These are phyloP conservation scores for Megalurothrips usitatus DNA, from an alignment of 2,888 invertebrate species.

Conservation along the genomic window DNA sequence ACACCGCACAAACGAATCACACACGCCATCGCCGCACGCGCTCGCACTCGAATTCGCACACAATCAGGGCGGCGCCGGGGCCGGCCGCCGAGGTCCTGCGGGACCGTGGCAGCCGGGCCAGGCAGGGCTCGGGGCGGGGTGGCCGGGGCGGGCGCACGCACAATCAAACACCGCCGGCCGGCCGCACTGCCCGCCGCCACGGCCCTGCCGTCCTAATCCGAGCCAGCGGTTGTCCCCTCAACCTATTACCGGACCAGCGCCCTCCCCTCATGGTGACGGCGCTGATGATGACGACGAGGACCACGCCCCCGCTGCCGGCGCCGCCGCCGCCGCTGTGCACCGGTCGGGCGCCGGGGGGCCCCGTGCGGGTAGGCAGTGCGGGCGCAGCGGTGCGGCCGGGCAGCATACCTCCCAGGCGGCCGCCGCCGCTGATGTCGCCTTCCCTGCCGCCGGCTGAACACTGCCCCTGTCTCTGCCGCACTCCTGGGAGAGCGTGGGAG, in stretches of 20 bases:
- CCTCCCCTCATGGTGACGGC: background rate
- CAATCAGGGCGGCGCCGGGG: background rate
- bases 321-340: too few relatives aligned
- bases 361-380: too few relatives aligned
- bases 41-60: background rate
- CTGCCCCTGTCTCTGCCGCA: too few relatives aligned
- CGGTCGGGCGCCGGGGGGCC: too few relatives aligned
- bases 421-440: too few relatives aligned
- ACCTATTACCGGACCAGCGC: background rate
- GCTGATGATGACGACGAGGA: too few relatives aligned
- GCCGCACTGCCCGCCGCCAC: background rate
- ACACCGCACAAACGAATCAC: background rate
- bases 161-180: constrained; percentile 1
- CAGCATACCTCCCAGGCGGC: too few relatives aligned
- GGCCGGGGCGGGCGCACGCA: background rate
- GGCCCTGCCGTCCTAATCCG: background rate
- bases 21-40: background rate
- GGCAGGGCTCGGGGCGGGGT: background rate
- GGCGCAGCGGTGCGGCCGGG: too few relatives aligned
- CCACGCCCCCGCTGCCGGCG: too few relatives aligned
- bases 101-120: background rate
- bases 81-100: background rate
- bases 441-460: too few relatives aligned
- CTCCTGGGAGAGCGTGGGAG: too few relatives aligned
- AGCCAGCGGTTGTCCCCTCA: background rate